Evolutionary conservation across 2,797 vertebrate genomes (phyloP).

Genomic region (Micrastur ruficollis): DNA sequence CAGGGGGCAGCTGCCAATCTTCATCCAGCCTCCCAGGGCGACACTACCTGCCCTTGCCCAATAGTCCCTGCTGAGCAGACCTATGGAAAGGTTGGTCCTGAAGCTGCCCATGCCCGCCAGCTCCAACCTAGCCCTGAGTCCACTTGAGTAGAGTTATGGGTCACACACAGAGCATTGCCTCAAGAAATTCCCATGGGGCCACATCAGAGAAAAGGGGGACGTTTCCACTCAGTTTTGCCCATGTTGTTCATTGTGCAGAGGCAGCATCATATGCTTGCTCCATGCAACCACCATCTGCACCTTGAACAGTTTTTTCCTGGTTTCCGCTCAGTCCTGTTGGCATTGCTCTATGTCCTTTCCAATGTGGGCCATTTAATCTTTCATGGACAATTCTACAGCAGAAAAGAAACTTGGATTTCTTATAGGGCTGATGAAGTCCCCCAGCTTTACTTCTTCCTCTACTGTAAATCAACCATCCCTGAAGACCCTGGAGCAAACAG

Average conservation of each 20-base stretch:
- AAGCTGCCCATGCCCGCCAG: fast-evolving
- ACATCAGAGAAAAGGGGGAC: not conserved
- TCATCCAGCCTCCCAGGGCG: fast-evolving
- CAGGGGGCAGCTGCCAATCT: not conserved
- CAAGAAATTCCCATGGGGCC: not conserved
- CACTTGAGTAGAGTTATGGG: not conserved
- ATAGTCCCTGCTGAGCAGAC: not conserved
- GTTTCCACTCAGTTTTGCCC: not conserved
- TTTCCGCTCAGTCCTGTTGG: not conserved
- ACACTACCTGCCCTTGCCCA: not conserved
- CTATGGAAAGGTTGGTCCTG: not conserved
- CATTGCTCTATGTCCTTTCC: not conserved
- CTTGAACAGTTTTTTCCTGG: not conserved
- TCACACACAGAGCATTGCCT: not conserved
- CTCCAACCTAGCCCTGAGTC: not conserved
- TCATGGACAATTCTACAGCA: not conserved
- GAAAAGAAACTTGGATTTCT: not conserved
- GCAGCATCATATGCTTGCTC: fast-evolving
- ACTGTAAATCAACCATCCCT: not conserved
- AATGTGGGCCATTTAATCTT: not conserved
- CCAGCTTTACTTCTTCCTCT: not conserved
- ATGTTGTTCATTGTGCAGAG: not conserved
- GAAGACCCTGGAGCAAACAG: not conserved
- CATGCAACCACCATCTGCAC: not conserved
- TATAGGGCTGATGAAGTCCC: not conserved